Evolutionary conservation across 2,888 invertebrate species (phyloP), one percentile per base, ranked within the genome.

Genomic region (Lasius platythorax): DNA sequence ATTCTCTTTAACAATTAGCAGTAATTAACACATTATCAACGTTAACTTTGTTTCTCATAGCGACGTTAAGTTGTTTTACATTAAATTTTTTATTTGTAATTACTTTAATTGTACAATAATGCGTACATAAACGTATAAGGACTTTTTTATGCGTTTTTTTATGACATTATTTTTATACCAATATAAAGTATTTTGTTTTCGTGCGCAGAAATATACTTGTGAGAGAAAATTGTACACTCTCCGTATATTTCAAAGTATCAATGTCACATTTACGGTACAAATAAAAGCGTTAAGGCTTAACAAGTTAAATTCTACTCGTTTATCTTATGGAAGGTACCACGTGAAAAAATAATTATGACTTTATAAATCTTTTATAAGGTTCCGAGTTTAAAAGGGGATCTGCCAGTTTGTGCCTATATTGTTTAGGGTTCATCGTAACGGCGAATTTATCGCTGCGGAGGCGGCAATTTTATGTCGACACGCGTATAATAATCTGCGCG

Each of bases 391-490:
- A 67, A 56, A 15, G 11, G 40, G 63, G 4, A 8, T 9, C 12
- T 11, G 28, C 9, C 28, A n/a, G 63, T 2, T 15, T 50, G 15
- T 33, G 23, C 18, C 37, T 37, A 1, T 67, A 15, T 67, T 46
- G 28, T 78, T 67, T 56, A 67, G 53, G 33, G 4, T 76, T 53
- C 18, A 28, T 2, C n/a, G 37, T 43, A 40, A 79, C 33, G 12
- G 9, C 11, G 12, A 70, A 58, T 79, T 70, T 68, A 68, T 78
- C 23, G 56, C 15, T 43, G 11, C 12, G 67, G 30, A 53, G 40
- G 30, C 15, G 30, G 53, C 23, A 70, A 43, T 79, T 78, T 68
- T 43, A 78, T 58, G 68, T 79, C 50, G 33, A 12, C 70, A 70
- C 43, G 18, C n/a, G 28, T 33, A 43, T 33, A 67, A 43, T 78